These are phyloP conservation scores for Labia minor DNA, from an alignment of 2,888 invertebrate species.

Conservation along the genomic window DNA sequence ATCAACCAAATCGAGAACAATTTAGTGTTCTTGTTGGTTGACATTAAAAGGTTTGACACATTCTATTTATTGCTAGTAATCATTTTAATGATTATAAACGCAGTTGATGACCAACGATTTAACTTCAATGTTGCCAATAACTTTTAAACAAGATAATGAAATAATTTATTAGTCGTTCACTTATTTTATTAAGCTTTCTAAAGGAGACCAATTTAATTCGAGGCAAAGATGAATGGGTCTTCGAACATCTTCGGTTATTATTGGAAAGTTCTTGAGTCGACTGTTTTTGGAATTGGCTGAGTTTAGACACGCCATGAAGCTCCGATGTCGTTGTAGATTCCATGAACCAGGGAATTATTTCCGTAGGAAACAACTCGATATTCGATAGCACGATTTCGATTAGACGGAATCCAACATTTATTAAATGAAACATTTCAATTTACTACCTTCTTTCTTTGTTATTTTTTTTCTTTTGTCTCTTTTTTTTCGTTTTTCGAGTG, in stretches of 20 bases:
- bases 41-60: too few relatives aligned
- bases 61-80: too few relatives aligned
- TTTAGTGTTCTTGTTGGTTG: too few relatives aligned
- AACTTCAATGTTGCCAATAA: background rate
- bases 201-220: background rate
- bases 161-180: background rate
- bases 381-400: background rate
- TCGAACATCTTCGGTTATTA: background rate
- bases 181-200: background rate
- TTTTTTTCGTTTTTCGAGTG: background rate
- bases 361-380: slow-evolving; percentile 4
- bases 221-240: background rate
- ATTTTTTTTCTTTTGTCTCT: background rate
- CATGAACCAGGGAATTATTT: background rate
- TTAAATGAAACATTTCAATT: background rate
- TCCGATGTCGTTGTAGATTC: background rate
- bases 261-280: background rate
- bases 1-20: too few relatives aligned
- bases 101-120: background rate
- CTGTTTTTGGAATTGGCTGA: background rate
- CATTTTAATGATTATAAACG: background rate
- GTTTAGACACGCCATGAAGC: background rate
- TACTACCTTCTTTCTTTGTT: background rate
- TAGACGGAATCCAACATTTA: background rate
- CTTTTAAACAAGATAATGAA: background rate